Conservation (phyloP, 2,797 vertebrate species). For the Scolopax bukidnonensis region DNA sequence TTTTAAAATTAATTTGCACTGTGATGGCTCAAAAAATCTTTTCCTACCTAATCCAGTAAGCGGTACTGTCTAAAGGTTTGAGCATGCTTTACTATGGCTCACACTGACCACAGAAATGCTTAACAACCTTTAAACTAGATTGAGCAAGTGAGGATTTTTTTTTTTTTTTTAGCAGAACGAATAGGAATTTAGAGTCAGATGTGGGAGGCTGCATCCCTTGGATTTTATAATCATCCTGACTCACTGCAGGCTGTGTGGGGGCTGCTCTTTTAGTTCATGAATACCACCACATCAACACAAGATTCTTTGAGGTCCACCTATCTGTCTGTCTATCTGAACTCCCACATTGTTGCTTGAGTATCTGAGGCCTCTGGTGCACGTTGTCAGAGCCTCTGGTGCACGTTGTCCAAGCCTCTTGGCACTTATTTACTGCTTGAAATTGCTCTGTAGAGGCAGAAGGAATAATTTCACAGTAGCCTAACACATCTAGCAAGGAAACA, state of each 20-base stretch:
- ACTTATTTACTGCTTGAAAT: conserved; percentile 50
- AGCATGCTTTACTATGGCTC: not conserved
- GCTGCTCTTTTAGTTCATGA: conserved; percentile 74
- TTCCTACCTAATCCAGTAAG: not conserved
- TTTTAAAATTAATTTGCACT: conserved; percentile 21
- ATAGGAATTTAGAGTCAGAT: conserved; percentile 71
- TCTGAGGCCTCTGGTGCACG: not conserved
- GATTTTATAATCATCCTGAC: conserved; percentile 81
- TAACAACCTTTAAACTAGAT: not conserved
- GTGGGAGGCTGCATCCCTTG: conserved; percentile 76
- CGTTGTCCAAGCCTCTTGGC: not conserved
- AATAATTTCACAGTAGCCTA: not conserved
- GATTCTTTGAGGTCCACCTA: conserved; percentile 57
- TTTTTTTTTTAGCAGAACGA: conserved; percentile 17
- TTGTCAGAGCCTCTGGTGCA: not conserved
- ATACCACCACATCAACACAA: conserved; percentile 71
- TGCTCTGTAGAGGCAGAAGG: not conserved
- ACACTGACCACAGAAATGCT: not conserved
- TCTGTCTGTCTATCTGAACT: conserved; percentile 47
- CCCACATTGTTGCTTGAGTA: conserved; percentile 8
- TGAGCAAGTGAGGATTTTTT: not conserved
- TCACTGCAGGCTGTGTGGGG: conserved; percentile 76
- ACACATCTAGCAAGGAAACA: not conserved
- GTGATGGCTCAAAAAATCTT: not conserved
- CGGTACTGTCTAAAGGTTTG: not conserved